A percentile compares a stretch with the other conserved stretches of the same genome.
phyloP scores from a whole-genome alignment of 30 jellyfish, hydroid and myxozoan genomes.

The Clytia hemisphaerica region DNA sequence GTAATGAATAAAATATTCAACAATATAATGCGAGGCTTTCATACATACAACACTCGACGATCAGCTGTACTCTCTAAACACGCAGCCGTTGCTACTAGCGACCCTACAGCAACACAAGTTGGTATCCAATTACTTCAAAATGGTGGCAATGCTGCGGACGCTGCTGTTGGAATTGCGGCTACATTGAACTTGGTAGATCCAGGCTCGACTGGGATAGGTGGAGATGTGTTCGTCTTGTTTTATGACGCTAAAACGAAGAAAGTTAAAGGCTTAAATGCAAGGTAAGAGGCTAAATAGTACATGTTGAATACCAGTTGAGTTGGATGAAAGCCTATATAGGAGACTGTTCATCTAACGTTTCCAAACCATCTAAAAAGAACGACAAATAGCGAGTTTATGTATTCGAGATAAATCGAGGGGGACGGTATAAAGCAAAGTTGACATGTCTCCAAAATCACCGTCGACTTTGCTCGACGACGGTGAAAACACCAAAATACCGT shows the following conservation, averaged over 20 bases:
- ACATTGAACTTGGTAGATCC: conserved; percentile 83
- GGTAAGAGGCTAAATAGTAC: too few species aligned
- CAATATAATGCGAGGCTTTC: too few species aligned
- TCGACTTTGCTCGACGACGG: too few species aligned
- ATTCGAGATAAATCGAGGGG: too few species aligned
- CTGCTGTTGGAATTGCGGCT: conserved; percentile 92
- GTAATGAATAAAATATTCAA: too few species aligned
- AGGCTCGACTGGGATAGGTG: conserved; percentile 90
- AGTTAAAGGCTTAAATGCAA: conserved; percentile 69
- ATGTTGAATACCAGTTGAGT: background rate
- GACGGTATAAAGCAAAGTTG: too few species aligned
- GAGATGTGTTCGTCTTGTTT: conserved; percentile 70
- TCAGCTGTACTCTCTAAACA: conserved; percentile 65
- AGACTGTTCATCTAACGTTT: too few species aligned
- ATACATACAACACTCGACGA: too few species aligned
- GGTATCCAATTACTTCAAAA: conserved; percentile 54
- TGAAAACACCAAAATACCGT: too few species aligned
- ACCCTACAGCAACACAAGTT: conserved; percentile 69
- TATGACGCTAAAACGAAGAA: conserved; percentile 57
- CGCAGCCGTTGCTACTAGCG: conserved; percentile 89
- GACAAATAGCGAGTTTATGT: too few species aligned
- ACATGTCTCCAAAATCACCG: too few species aligned
- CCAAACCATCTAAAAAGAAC: too few species aligned
- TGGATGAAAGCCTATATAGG: background rate
- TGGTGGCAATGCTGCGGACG: conserved; percentile 97